Percentiles rank a stretch among this genome's conserved stretches.
phyloP scores from a whole-genome alignment of 2,113 vertebrate genomes.

The Sula dactylatra region DNA sequence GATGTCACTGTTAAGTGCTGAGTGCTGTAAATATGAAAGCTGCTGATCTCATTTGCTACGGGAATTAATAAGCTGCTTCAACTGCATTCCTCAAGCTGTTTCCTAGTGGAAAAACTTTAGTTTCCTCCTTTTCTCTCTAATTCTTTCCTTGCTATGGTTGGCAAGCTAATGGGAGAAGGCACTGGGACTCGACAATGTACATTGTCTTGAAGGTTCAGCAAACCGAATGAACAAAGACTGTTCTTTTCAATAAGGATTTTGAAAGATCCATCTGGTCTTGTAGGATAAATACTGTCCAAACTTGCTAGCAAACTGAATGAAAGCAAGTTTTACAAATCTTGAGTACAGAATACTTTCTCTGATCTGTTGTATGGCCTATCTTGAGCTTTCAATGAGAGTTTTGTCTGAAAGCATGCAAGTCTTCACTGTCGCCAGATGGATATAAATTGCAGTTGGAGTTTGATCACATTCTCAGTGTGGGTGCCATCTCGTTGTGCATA shows the following conservation, averaged over 20 bases:
- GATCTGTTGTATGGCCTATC: background rate
- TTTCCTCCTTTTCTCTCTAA: background rate
- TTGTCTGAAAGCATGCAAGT: background rate
- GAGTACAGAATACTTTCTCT: background rate
- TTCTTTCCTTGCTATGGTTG: background rate
- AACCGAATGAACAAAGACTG: background rate
- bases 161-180: background rate
- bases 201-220: background rate
- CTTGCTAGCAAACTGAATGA: background rate
- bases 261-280: background rate
- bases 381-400: background rate
- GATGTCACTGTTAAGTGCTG: background rate
- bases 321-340: background rate
- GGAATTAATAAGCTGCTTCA: background rate
- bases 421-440: background rate
- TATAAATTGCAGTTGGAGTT: background rate
- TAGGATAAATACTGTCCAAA: background rate
- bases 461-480: background rate
- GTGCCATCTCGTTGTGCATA: background rate
- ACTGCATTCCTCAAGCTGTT: background rate
- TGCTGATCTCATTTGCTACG: background rate
- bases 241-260: background rate
- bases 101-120: background rate
- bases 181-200: background rate
- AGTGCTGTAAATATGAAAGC: background rate